These are phyloP conservation scores for Mesorhabditis belari DNA, from an alignment of 2,888 invertebrate genomes.

Conservation along the genomic window DNA sequence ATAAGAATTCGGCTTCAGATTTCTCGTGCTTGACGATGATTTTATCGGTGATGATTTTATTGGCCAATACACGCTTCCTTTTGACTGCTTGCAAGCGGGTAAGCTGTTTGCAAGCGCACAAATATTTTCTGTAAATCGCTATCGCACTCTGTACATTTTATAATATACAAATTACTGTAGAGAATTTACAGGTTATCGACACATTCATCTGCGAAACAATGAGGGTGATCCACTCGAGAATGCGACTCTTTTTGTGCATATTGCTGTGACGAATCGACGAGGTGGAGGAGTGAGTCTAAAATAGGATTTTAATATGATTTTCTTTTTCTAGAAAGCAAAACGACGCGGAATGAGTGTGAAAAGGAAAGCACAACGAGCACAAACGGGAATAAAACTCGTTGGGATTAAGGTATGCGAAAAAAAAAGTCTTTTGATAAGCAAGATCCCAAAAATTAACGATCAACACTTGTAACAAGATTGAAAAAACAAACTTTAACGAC, in stretches of 20 bases:
- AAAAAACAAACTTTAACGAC: not conserved
- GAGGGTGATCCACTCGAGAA: constrained; percentile 59
- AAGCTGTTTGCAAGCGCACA: too few species aligned
- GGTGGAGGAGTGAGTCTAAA: constrained; percentile 58
- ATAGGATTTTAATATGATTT: not conserved
- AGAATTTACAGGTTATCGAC: constrained; percentile 59
- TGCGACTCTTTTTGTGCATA: constrained; percentile 61
- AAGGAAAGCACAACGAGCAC: constrained; percentile 55
- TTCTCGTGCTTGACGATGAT: constrained; percentile 62
- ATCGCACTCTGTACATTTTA: too few species aligned
- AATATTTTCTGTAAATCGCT: too few species aligned
- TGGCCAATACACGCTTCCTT: constrained; percentile 63
- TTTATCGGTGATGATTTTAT: constrained; percentile 63
- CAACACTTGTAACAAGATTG: too few species aligned
- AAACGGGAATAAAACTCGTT: constrained; percentile 57
- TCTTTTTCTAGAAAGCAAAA: constrained; percentile 53
- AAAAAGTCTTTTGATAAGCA: too few species aligned
- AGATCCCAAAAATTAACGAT: too few species aligned
- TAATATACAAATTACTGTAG: too few species aligned
- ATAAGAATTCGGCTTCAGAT: constrained; percentile 26
- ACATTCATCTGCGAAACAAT: constrained; percentile 59
- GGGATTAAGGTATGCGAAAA: constrained; percentile 17
- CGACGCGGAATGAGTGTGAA: constrained; percentile 55
- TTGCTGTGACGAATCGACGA: constrained; percentile 60
- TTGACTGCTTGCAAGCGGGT: constrained; percentile 62